Conservation (phyloP, 2,888 invertebrate species). For the Morpho achilles region DNA sequence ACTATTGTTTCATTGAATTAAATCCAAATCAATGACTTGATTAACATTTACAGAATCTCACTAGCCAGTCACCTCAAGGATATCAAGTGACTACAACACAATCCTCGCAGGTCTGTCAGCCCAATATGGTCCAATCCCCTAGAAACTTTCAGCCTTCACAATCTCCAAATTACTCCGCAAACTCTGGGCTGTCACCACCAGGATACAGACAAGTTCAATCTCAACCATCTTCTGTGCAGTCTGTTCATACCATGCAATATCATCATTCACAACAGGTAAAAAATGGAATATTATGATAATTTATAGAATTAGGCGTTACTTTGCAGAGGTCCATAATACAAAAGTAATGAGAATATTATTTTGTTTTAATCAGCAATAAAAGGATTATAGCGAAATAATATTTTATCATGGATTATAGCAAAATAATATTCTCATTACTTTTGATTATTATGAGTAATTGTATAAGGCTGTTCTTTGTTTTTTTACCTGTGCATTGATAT, state of each 20-base stretch:
- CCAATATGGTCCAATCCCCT: constrained; percentile 62
- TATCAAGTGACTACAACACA: constrained; percentile 78
- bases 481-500: too few relatives aligned
- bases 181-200: constrained; percentile 77
- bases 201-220: constrained; percentile 70
- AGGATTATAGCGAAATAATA: too few relatives aligned
- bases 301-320: too few relatives aligned
- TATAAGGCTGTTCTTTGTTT: too few relatives aligned
- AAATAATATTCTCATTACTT: too few relatives aligned
- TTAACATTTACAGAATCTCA: constrained; percentile 45
- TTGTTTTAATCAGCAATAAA: too few relatives aligned
- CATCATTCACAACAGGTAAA: constrained; percentile 70
- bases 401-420: too few relatives aligned
- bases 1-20: neutral
- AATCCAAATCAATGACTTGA: neutral
- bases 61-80: constrained; percentile 71
- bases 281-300: too few relatives aligned
- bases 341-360: too few relatives aligned
- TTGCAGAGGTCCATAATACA: too few relatives aligned
- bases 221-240: constrained; percentile 71
- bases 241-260: constrained; percentile 73
- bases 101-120: constrained; percentile 70
- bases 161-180: constrained; percentile 66
- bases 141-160: constrained; percentile 76
- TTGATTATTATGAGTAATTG: too few relatives aligned